These are phyloP conservation scores for Pachydiplax longipennis DNA, from an alignment of 2,888 invertebrate genomes.

Conservation along the genomic window DNA sequence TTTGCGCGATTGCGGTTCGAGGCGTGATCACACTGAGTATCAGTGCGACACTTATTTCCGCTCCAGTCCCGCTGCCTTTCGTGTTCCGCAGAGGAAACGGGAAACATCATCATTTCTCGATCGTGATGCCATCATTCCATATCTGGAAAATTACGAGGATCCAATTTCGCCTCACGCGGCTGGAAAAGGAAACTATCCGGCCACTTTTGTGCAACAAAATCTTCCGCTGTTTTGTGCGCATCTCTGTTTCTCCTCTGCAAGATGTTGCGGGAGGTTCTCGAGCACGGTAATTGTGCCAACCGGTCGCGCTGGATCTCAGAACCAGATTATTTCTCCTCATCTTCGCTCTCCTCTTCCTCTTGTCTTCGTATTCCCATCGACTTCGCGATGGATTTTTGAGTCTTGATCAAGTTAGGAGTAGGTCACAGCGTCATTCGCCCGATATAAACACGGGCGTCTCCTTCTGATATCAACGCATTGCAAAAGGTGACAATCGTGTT, in stretches of 20 bases:
- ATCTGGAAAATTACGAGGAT: not conserved
- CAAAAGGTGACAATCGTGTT: too few relatives aligned
- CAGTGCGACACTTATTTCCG: too few relatives aligned
- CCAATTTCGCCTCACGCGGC: not conserved
- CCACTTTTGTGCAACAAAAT: not conserved
- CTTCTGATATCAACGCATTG: too few relatives aligned
- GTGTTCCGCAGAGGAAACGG: too few relatives aligned
- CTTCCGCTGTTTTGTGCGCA: not conserved
- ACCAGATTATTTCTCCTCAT: not conserved
- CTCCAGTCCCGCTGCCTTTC: too few relatives aligned
- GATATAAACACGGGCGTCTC: not conserved
- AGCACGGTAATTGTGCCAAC: conserved; percentile 24
- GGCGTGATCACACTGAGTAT: too few relatives aligned
- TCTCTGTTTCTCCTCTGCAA: not conserved
- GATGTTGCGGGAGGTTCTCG: not conserved
- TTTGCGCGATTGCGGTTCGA: too few relatives aligned
- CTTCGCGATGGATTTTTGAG: not conserved
- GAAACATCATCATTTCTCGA: too few relatives aligned
- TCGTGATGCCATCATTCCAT: too few relatives aligned
- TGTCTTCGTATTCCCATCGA: not conserved
- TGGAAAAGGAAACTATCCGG: not conserved
- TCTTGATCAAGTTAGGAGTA: conserved; percentile 1
- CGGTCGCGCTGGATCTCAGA: not conserved
- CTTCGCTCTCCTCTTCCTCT: not conserved
- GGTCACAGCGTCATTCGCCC: not conserved